phyloP scores from a whole-genome alignment of 2,888 invertebrate genomes.

The Stegana nigrithorax region DNA sequence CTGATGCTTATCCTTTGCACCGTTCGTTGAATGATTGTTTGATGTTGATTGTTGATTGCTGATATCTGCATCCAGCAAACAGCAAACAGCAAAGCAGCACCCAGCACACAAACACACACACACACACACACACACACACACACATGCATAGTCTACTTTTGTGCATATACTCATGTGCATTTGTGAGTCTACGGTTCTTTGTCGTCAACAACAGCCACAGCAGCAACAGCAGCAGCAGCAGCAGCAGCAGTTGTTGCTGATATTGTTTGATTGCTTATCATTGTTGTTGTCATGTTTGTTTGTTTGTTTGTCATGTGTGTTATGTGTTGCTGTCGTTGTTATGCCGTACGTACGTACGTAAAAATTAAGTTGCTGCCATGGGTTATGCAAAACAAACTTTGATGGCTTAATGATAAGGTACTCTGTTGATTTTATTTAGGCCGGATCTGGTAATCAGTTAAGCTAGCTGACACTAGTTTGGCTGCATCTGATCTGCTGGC shows the following conservation, averaged over 20 bases:
- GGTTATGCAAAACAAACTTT: conserved; percentile 44
- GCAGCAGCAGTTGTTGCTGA: conserved; percentile 14
- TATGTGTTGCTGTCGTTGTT: background rate
- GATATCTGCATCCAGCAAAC: conserved; percentile 36
- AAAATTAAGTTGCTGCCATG: conserved; percentile 50
- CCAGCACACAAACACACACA: too few relatives aligned
- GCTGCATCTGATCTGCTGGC: too few relatives aligned
- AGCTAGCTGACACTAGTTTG: background rate
- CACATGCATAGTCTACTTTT: too few relatives aligned
- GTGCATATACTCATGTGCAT: too few relatives aligned
- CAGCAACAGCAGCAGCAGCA: too few relatives aligned
- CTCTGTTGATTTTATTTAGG: background rate
- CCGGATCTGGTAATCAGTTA: background rate
- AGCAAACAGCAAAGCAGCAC: too few relatives aligned
- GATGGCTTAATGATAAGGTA: conserved; percentile 57
- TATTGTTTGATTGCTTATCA: background rate
- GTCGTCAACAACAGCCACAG: background rate
- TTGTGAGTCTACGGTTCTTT: conserved; percentile 31
- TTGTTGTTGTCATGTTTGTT: conserved; percentile 16
- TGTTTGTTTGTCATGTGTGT: background rate
- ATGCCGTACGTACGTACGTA: too few relatives aligned
- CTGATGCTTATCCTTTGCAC: conserved; percentile 55
- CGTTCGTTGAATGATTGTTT: conserved; percentile 49
- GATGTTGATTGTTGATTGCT: conserved; percentile 50
- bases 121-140: too few relatives aligned